A percentile compares a stretch with the other conserved stretches of the same genome.
phyloP scores from a whole-genome alignment of 2,888 invertebrate species.

The Patella depressa region DNA sequence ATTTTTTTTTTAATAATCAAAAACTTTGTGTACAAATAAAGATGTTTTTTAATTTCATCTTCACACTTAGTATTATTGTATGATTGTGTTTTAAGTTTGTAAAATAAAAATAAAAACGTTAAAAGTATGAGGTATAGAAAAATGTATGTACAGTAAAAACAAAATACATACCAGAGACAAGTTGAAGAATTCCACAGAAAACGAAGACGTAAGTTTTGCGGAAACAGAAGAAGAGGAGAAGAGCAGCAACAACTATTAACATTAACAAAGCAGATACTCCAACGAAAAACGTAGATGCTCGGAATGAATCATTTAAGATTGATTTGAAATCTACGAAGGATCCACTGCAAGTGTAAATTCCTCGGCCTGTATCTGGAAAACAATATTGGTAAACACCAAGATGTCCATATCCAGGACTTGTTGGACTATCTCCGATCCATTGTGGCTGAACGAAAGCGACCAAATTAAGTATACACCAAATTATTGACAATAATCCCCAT shows the following conservation, averaged over 20 bases:
- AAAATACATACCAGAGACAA: slow-evolving; percentile 85
- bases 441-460: slow-evolving; percentile 93
- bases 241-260: slow-evolving; percentile 86
- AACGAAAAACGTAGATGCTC: slow-evolving; percentile 89
- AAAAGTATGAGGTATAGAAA: too few relatives aligned
- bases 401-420: slow-evolving; percentile 81
- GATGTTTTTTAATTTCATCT: too few relatives aligned
- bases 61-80: too few relatives aligned
- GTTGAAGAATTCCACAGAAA: slow-evolving; percentile 94
- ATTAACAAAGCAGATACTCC: slow-evolving; percentile 87
- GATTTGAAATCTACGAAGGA: slow-evolving; percentile 80
- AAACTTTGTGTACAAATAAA: too few relatives aligned
- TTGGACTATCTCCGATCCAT: slow-evolving; percentile 72
- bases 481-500: slow-evolving; percentile 98
- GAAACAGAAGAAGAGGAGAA: slow-evolving; percentile 94
- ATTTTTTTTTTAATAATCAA: too few relatives aligned
- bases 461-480: slow-evolving; percentile 94
- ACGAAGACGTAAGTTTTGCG: slow-evolving; percentile 93
- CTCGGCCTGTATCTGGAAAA: slow-evolving; percentile 51
- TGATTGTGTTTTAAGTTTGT: too few relatives aligned
- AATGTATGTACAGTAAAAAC: too few relatives aligned
- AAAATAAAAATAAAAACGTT: too few relatives aligned
- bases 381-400: slow-evolving; percentile 95
- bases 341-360: slow-evolving; percentile 79
- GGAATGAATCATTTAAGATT: slow-evolving; percentile 87